These are phyloP conservation scores for Tachina grossa DNA, from an alignment of 2,888 invertebrate genomes.

Conservation along the genomic window DNA sequence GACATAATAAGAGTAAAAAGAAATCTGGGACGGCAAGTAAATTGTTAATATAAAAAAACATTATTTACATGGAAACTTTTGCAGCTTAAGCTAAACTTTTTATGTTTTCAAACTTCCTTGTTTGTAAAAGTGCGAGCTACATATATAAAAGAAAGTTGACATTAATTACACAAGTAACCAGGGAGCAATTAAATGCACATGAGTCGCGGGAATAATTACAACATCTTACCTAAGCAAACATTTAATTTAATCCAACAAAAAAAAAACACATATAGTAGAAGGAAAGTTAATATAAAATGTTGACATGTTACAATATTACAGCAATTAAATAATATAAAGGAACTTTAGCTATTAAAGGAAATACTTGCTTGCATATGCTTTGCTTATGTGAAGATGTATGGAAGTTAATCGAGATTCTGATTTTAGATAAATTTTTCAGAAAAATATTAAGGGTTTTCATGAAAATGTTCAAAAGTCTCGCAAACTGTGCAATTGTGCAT, in stretches of 20 bases:
- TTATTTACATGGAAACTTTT: background rate
- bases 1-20: background rate
- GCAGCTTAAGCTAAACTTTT: constrained; percentile 1
- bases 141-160: constrained; percentile 29
- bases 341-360: background rate
- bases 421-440: no score
- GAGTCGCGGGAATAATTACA: constrained; percentile 54
- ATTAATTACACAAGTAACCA: constrained; percentile 63
- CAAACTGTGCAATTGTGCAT: no score
- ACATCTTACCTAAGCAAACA: constrained; percentile 47
- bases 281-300: constrained; percentile 35
- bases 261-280: background rate
- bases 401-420: background rate
- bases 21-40: no score
- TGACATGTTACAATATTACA: constrained; percentile 31
- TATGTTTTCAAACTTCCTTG: background rate
- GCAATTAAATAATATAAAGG: constrained; percentile 15
- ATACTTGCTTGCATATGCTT: background rate
- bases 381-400: background rate
- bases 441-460: no score
- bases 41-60: background rate
- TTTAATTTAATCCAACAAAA: constrained; percentile 5
- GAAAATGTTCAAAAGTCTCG: no score
- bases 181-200: constrained; percentile 57
- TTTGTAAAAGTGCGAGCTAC: background rate